Evolutionary conservation across 2,888 invertebrate species (phyloP).

Genomic region (Hipparchia semele): DNA sequence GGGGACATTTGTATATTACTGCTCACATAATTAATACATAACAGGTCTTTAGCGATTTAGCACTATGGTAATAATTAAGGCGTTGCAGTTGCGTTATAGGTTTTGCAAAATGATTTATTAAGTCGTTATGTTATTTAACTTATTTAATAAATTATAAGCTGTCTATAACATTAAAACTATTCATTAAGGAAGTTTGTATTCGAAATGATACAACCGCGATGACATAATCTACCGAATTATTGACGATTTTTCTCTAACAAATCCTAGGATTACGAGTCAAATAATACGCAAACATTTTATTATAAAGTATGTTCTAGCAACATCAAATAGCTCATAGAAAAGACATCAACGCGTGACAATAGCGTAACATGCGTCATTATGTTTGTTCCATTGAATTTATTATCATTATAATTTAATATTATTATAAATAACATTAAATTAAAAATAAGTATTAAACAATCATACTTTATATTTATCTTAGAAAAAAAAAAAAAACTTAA

Average conservation of each 20-base stretch:
- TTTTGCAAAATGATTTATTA: neutral
- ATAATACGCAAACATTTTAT: neutral
- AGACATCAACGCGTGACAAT: slow-evolving; percentile 29
- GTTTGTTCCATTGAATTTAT: too few species aligned
- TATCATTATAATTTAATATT: too few species aligned
- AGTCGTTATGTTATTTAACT: slow-evolving; percentile 1
- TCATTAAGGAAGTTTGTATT: neutral
- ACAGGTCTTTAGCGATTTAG: neutral
- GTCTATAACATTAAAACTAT: neutral
- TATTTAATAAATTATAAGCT: slow-evolving; percentile 2
- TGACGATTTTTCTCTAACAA: too few species aligned
- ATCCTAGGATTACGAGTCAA: too few species aligned
- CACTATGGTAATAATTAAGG: neutral
- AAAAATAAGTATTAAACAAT: neutral
- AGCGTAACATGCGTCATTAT: neutral
- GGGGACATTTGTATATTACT: too few species aligned
- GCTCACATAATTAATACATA: too few species aligned
- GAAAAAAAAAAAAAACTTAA: neutral
- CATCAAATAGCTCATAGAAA: neutral
- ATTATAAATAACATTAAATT: too few species aligned
- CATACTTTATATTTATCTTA: neutral
- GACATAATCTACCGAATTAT: too few species aligned
- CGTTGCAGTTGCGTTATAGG: neutral
- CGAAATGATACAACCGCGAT: neutral
- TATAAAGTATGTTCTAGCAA: neutral